A percentile compares a stretch with the other conserved stretches of the same genome.
These are phyloP conservation scores for Vulpes vulpes DNA, from an alignment of 2,113 vertebrate genomes.

Conservation along the genomic window DNA sequence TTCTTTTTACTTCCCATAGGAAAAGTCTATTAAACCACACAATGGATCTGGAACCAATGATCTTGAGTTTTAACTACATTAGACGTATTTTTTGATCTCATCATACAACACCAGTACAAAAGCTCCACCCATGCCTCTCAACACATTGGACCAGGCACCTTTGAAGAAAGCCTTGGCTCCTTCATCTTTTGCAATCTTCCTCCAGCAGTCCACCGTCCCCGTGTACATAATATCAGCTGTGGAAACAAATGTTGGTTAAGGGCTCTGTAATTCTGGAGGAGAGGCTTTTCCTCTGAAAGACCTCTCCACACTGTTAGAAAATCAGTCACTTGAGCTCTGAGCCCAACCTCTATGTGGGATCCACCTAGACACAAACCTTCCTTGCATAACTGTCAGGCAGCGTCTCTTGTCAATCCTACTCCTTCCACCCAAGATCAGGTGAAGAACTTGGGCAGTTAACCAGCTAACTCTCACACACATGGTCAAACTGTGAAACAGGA, in stretches of 20 bases:
- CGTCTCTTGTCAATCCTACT: background rate
- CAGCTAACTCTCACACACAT: background rate
- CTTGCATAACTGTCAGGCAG: background rate
- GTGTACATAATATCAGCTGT: constrained; percentile 99
- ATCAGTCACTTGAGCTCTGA: background rate
- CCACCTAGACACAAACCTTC: background rate
- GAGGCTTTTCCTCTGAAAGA: background rate
- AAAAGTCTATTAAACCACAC: constrained; percentile 90
- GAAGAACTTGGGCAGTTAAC: background rate
- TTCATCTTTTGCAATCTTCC: constrained; percentile 97
- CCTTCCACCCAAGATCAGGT: background rate
- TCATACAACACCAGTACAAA: constrained; percentile 99
- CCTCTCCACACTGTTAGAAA: background rate
- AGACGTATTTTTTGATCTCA: constrained; percentile 97
- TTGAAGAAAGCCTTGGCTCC: constrained; percentile 97
- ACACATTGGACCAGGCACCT: constrained; percentile 98
- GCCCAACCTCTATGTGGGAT: background rate
- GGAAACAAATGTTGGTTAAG: constrained; percentile 83
- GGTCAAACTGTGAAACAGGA: background rate
- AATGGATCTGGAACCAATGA: constrained; percentile 85
- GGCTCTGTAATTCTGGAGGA: background rate
- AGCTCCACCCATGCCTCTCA: constrained; percentile 99
- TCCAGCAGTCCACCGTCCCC: constrained; percentile 99
- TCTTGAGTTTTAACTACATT: constrained; percentile 83
- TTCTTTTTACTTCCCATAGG: constrained; percentile 86